Evolutionary conservation across 2,113 vertebrate species (phyloP).

Genomic region (Myxocyprinus asiaticus): DNA sequence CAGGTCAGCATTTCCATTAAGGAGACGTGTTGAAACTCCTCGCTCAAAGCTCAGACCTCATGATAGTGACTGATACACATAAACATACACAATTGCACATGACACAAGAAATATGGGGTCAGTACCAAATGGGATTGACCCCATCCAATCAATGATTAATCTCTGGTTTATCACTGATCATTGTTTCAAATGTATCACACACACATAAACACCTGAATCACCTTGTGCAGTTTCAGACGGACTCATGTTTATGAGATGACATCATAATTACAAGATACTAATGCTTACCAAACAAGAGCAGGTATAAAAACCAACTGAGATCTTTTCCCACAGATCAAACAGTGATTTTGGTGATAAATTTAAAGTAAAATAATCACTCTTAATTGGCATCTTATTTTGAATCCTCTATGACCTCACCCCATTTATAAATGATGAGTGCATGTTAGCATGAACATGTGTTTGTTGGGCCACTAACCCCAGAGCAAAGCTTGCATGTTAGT

Average conservation of each 20-base stretch:
- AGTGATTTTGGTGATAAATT: conserved; percentile 5
- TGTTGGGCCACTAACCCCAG: neutral
- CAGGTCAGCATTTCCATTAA: conserved; percentile 13
- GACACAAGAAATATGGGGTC: neutral
- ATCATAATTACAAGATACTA: conserved; percentile 56
- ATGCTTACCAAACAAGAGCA: conserved; percentile 50
- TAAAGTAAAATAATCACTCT: conserved; percentile 1
- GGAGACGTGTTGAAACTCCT: neutral
- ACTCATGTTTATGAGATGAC: conserved; percentile 63
- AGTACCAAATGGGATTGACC: neutral
- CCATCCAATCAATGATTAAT: neutral
- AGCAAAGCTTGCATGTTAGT: conserved; percentile 20
- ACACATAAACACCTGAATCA: conserved; percentile 14
- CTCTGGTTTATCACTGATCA: neutral
- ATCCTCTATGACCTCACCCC: conserved; percentile 26
- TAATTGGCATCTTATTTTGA: neutral
- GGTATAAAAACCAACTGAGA: conserved; percentile 60
- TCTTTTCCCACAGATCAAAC: conserved; percentile 55
- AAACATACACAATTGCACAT: too few species aligned
- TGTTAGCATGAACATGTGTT: neutral
- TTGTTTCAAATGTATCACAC: neutral
- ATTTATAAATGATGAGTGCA: neutral
- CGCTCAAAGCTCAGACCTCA: neutral
- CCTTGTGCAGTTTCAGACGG: conserved; percentile 52
- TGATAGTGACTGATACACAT: neutral